Percentiles rank a stretch among this genome's conserved stretches.
Evolutionary conservation across 2,888 invertebrate species (phyloP).

Genomic region (Zygaena filipendulae): DNA sequence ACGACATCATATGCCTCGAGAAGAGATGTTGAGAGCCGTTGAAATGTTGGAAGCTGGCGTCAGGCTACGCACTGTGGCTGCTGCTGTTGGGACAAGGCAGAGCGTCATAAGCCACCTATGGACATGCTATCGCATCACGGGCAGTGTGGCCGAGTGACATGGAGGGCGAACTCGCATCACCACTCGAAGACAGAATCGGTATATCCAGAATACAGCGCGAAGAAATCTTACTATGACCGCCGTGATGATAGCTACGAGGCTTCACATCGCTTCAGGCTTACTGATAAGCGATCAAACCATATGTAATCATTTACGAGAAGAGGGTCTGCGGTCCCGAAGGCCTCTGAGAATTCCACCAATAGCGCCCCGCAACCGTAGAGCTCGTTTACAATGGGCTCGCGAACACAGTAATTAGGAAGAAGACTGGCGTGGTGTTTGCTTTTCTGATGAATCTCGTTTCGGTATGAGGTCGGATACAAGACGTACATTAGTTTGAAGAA

Average conservation of each 20-base stretch:
- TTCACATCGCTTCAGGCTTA: not conserved
- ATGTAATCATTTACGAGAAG: not conserved
- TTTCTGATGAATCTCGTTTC: not conserved
- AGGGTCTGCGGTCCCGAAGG: not conserved
- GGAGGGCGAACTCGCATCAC: not conserved
- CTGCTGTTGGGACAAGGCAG: not conserved
- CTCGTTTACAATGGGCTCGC: not conserved
- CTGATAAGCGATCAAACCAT: not conserved
- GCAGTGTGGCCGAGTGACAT: not conserved
- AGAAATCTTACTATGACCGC: not conserved
- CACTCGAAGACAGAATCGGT: not conserved
- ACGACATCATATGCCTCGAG: not conserved
- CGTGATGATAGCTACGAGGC: not conserved
- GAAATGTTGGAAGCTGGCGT: not conserved
- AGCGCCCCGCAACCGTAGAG: not conserved
- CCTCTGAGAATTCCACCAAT: not conserved
- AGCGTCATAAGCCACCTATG: not conserved
- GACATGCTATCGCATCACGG: too few species aligned
- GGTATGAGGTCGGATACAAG: too few species aligned
- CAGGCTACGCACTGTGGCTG: not conserved
- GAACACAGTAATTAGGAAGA: not conserved
- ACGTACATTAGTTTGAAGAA: too few species aligned
- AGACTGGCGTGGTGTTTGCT: too few species aligned
- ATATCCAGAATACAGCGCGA: not conserved
- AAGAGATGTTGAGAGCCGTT: not conserved